These are phyloP conservation scores for Syrphus vitripennis DNA, from an alignment of 2,888 invertebrate genomes.

Conservation along the genomic window DNA sequence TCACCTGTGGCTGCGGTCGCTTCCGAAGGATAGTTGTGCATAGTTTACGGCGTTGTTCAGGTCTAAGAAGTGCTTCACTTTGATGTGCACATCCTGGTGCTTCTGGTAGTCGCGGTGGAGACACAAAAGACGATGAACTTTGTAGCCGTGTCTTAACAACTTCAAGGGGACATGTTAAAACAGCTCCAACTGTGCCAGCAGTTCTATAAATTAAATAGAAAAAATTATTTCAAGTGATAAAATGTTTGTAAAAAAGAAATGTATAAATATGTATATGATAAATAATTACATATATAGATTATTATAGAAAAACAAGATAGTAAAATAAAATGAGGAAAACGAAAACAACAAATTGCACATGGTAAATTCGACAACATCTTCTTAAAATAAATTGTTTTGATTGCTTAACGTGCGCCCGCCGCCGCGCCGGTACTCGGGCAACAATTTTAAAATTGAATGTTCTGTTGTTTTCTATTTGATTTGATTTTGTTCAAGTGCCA, in stretches of 20 bases:
- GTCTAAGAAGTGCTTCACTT: constrained; percentile 82
- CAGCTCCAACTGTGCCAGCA: constrained; percentile 98
- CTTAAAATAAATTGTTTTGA: constrained; percentile 47
- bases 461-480: neutral
- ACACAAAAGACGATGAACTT: constrained; percentile 89
- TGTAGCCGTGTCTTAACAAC: constrained; percentile 98
- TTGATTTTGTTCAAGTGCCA: constrained; percentile 41
- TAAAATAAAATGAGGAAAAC: neutral
- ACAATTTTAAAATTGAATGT: constrained; percentile 17
- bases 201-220: constrained; percentile 85
- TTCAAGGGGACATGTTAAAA: constrained; percentile 98
- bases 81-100: constrained; percentile 78
- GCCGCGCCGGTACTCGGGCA: neutral
- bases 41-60: constrained; percentile 87
- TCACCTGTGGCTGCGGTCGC: constrained; percentile 87
- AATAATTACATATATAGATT: neutral
- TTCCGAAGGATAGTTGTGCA: constrained; percentile 87
- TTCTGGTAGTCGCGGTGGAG: constrained; percentile 81
- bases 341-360: constrained; percentile 35
- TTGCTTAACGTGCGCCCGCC: constrained; percentile 18
- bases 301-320: neutral
- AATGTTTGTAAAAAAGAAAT: neutral
- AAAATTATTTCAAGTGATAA: neutral
- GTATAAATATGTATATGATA: neutral
- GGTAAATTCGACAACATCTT: neutral